Base-by-base conservation (phyloP, 2,888 invertebrate species). In the Cheilosia impressa region DNA sequence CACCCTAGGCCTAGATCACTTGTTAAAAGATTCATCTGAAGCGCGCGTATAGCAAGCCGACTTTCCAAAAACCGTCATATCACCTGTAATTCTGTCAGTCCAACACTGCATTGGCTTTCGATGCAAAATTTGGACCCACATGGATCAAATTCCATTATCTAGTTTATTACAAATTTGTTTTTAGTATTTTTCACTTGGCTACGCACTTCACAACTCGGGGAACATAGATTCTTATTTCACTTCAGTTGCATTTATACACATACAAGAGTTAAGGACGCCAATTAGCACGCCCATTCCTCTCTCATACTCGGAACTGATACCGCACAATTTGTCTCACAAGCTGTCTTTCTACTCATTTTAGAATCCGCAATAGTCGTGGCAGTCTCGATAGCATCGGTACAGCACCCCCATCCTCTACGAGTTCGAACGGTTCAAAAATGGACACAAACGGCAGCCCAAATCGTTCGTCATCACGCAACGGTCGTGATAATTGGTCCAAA, bases 351-450 rank as follows among this genome's bases (percentile, higher is more conserved):
- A 2, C 43, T 69, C 52, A 10, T 87, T 87, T 47, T 87, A 92
- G 92, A 87, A 92, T 92, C 78, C 92, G 92, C 84, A 92, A 90
- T 87, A 92, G 92, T 89, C 92, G 92, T 73, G 92, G 92, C 68
- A 92, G 92, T 79, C 89, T 92, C 65, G 92, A 92, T 66, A 92
- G 92, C 87, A 90, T 92, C 87, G 91, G 92, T 53, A 91, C 92
- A 85, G 90, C 90, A 82, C 90, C 91, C 5, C 89, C 91, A 87
- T 90, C 91, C 53, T 91, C 91, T 13, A 90, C 89, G 47, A 91
- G 90, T 55, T 91, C 91, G 60, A 91, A 91, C 88, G 91, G 91
- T 87, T 91, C 87, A 19, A 90, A 90, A 89, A 91, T 90, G 90
- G 90, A 90, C 34, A 68, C 89, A 68, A 89, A 88, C 78, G 87